These are phyloP conservation scores for Huso huso DNA, from an alignment of 2,797 vertebrate species.

Conservation along the genomic window DNA sequence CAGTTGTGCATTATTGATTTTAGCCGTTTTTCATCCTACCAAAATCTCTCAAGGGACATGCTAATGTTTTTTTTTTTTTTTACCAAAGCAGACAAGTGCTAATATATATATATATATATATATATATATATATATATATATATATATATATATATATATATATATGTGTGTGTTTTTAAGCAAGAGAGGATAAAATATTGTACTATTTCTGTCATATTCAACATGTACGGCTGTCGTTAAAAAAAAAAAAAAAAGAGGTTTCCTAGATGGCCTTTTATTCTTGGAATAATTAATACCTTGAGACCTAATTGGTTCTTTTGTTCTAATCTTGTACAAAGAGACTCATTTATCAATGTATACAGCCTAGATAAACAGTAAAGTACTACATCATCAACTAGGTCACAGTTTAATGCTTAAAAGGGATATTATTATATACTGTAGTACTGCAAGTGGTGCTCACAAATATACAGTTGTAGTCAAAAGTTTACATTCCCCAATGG, in stretches of 20 bases:
- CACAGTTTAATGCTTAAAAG: constrained; percentile 2
- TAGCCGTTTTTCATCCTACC: constrained; percentile 34
- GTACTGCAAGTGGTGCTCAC: not conserved
- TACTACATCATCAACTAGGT: constrained; percentile 30
- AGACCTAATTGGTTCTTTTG: constrained; percentile 30
- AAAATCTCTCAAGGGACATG: constrained; percentile 32
- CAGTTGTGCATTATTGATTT: constrained; percentile 48
- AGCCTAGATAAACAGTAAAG: constrained; percentile 23
- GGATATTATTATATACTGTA: not conserved
- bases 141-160: too few relatives aligned
- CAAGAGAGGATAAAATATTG: constrained; percentile 24
- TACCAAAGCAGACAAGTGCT: constrained; percentile 39
- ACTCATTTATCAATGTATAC: constrained; percentile 29
- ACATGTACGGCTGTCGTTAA: constrained; percentile 29
- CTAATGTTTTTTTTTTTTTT: too few relatives aligned
- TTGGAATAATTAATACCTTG: constrained; percentile 29
- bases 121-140: too few relatives aligned
- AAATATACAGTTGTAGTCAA: not conserved
- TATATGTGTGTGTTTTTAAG: constrained; percentile 10
- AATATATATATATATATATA: too few relatives aligned
- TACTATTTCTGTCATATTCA: constrained; percentile 33
- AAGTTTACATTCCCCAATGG: too few relatives aligned
- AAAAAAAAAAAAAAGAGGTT: constrained; percentile 21
- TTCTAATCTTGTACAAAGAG: constrained; percentile 23
- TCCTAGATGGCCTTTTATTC: constrained; percentile 21